Conservation (phyloP, 1,140 invertebrate genomes). For the Antheraea mylitta region DNA sequence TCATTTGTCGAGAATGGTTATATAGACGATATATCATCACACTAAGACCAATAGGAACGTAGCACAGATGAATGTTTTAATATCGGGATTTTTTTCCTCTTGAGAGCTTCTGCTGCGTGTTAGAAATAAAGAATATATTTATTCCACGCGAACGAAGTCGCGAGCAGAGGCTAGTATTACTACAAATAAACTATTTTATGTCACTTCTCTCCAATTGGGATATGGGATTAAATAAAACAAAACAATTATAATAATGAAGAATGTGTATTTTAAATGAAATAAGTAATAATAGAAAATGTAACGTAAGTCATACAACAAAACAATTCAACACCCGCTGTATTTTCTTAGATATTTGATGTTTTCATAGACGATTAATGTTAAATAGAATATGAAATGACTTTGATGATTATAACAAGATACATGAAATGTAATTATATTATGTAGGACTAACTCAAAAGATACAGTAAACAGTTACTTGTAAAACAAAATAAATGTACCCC, state of each 20-base stretch:
- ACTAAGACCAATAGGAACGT: no score
- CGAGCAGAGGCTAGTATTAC: no score
- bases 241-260: slow-evolving; percentile 1
- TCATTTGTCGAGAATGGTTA: no score
- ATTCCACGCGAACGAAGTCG: no score
- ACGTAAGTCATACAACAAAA: background rate
- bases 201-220: no score
- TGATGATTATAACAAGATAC: background rate
- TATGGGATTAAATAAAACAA: background rate
- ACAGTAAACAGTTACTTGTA: background rate
- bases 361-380: background rate
- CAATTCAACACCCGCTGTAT: background rate
- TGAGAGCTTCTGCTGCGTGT: no score
- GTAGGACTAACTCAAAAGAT: background rate
- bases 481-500: background rate
- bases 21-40: no score
- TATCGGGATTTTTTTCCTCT: no score
- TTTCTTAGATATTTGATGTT: background rate
- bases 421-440: background rate
- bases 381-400: background rate
- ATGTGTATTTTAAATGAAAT: background rate
- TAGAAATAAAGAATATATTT: no score
- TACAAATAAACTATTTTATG: no score
- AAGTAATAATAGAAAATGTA: background rate
- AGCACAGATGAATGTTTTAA: no score